Evolutionary conservation across 2,888 invertebrate species (phyloP), one percentile per base, ranked within the genome.

Genomic region (Mycalesis mineus): DNA sequence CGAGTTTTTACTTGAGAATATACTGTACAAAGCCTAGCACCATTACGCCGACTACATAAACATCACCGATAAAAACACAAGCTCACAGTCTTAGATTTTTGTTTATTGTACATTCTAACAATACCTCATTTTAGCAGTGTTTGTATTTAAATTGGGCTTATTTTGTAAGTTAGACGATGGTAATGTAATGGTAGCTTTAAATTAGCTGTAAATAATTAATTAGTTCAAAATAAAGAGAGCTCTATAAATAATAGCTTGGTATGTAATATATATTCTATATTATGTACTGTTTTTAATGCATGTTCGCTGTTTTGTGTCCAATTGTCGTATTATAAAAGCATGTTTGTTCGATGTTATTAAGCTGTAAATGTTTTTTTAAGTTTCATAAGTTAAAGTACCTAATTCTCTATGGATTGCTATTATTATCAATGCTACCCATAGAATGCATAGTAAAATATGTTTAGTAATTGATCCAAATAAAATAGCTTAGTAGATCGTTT

Each of bases 1-100:
- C 17, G 41, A 55, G 17, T 55, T 14, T 51, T 8, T 44, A 55
- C 55, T 54, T 55, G 45, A 55, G 56, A 62, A 58, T 11, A 54
- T 45, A 45, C 31, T 57, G 33, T 60, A 52, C 31, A 49, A 37
- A 52, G 51, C 41, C 48, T 29, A 50, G 42, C 45, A 52, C 44
- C 50, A 56, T 45, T 45, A 50, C 33, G 48, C 40, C 15, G 6
- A 42, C 22, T 15, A 50, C 57, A 54, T 41, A 54, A 57, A n/a
- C 37, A 29, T 37, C 45, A 57, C 40, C 17, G 28, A 37, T 5
- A 11, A 31, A 45, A 4, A 11, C 36, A 9, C 39, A 37, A 44
- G 14, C 50, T 33, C 37, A 44, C 28, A 7, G 37, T 15, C 14
- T 33, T 50, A 29, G 39, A 42, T 47, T 9, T 47, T 14, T 14